A percentile compares a stretch with the other conserved stretches of the same genome.
These are phyloP conservation scores for Pteropus alecto DNA, from an alignment of 2,113 vertebrate genomes.

Conservation along the genomic window DNA sequence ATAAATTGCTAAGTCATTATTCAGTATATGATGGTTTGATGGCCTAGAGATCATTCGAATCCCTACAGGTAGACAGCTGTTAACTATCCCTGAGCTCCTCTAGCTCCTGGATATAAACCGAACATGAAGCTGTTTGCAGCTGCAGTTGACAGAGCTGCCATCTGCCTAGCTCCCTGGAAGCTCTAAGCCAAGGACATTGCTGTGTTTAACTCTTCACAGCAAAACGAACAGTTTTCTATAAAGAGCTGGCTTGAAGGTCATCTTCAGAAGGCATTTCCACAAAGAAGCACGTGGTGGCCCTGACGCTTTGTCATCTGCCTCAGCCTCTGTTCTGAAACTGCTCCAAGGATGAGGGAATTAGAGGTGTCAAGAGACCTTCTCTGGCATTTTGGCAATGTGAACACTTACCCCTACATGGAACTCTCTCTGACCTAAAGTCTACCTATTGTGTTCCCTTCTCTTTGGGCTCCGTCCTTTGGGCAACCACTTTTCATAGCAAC, in stretches of 20 bases:
- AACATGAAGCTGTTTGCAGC: slow-evolving; percentile 76
- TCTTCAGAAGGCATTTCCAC: slow-evolving; percentile 63
- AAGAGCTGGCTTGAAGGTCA: slow-evolving; percentile 71
- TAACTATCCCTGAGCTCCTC: slow-evolving; percentile 52
- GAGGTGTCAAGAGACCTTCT: not conserved
- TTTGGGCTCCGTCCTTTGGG: not conserved
- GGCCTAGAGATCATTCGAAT: slow-evolving; percentile 54
- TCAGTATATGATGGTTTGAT: slow-evolving; percentile 25
- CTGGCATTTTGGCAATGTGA: not conserved
- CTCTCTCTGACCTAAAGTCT: not conserved
- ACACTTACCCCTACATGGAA: not conserved
- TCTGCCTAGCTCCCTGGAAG: slow-evolving; percentile 69
- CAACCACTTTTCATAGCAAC: not conserved
- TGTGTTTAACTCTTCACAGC: slow-evolving; percentile 36
- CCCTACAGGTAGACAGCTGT: slow-evolving; percentile 73
- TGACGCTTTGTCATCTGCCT: slow-evolving; percentile 37
- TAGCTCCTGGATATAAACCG: slow-evolving; percentile 63
- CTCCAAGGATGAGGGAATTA: not conserved
- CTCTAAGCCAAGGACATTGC: slow-evolving; percentile 65
- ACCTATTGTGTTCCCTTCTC: not conserved
- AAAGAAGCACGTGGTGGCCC: slow-evolving; percentile 36
- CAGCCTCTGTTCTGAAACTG: slow-evolving; percentile 23
- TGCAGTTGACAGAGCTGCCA: slow-evolving; percentile 70
- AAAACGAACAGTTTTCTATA: slow-evolving; percentile 47
- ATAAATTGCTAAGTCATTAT: slow-evolving; percentile 56